A percentile compares a stretch with the other conserved stretches of the same genome.
These are phyloP conservation scores for Eurypyga helias DNA, from an alignment of 2,113 vertebrate species.

Conservation along the genomic window DNA sequence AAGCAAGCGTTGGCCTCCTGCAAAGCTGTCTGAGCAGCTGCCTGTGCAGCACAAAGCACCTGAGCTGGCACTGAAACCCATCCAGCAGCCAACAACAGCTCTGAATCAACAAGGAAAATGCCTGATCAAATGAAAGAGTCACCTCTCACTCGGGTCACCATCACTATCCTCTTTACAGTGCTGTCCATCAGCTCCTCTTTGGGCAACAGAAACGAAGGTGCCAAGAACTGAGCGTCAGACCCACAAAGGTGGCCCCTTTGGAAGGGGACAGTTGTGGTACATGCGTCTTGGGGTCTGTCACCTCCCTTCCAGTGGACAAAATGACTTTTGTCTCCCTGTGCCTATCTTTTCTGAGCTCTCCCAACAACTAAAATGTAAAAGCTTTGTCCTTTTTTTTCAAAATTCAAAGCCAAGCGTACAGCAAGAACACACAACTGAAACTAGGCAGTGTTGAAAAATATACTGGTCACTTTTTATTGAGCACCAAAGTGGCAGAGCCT, in stretches of 20 bases:
- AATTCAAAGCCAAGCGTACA: fast-evolving
- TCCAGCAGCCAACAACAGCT: fast-evolving
- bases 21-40: not conserved
- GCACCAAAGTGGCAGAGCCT: constrained; percentile 15
- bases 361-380: not conserved
- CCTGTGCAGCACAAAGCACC: not conserved
- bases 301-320: not conserved
- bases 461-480: constrained; percentile 59
- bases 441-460: not conserved
- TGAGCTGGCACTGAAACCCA: not conserved
- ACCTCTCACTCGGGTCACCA: not conserved
- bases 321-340: not conserved
- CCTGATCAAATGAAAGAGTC: not conserved
- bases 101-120: not conserved
- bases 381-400: not conserved
- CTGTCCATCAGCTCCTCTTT: not conserved
- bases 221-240: not conserved
- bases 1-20: not conserved
- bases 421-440: not conserved
- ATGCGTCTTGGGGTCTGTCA: not conserved
- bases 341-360: not conserved
- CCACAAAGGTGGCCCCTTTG: not conserved
- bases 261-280: not conserved
- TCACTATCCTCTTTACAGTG: not conserved
- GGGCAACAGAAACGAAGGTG: not conserved